A percentile compares a stretch with the other conserved stretches of the same genome.
These are phyloP conservation scores for Rhopalosiphum nymphaeae DNA, from an alignment of 2,888 invertebrate genomes.

Conservation along the genomic window DNA sequence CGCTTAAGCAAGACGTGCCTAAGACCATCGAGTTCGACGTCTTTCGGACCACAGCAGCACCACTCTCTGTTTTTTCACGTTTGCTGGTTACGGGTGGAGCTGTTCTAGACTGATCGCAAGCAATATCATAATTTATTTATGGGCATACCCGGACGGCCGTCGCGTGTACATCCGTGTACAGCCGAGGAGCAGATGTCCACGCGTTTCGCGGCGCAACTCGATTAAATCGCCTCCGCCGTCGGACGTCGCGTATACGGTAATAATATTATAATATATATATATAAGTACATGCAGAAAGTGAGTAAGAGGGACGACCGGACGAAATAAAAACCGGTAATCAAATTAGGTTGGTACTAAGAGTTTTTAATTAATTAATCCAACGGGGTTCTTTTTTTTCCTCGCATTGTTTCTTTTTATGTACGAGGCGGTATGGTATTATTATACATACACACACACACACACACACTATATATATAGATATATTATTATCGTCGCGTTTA, in stretches of 20 bases:
- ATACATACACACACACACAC: not conserved
- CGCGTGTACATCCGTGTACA: not conserved
- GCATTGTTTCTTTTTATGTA: conserved; percentile 37
- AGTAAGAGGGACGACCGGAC: not conserved
- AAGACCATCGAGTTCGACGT: not conserved
- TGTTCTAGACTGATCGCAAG: not conserved
- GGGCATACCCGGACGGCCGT: not conserved
- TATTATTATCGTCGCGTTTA: conserved; percentile 31
- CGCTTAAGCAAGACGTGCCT: not conserved
- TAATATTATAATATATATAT: not conserved
- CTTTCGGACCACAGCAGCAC: not conserved
- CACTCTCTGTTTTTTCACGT: not conserved
- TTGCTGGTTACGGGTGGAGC: not conserved
- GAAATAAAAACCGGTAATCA: conserved; percentile 45
- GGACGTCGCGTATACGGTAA: not conserved
- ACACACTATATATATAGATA: not conserved
- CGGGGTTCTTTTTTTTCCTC: not conserved
- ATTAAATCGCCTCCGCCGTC: not conserved
- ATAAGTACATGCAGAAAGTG: not conserved
- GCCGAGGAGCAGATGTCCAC: conserved; percentile 15
- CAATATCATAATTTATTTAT: not conserved
- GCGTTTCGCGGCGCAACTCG: not conserved
- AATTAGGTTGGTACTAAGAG: conserved; percentile 47
- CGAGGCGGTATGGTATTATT: not conserved
- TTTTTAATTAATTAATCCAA: conserved; percentile 60